Base-by-base conservation (phyloP, 1,140 invertebrate genomes). In the Neodiprion pinetum region DNA sequence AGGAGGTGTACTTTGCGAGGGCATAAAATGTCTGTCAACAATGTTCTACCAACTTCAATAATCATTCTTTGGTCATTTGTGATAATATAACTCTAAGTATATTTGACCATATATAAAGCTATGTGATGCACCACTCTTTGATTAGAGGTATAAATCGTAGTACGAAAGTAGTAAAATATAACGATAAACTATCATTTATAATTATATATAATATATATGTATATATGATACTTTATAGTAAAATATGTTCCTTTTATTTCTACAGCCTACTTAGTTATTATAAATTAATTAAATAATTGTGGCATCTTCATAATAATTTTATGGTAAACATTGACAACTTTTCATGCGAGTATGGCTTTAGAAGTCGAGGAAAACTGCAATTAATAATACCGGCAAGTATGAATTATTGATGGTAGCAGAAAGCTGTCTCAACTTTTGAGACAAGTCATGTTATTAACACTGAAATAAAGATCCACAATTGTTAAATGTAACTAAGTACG, bases 1-100 rank as follows among this genome's bases (percentile, higher is more conserved):
- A 40, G 28, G 28, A 40, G 28, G 28, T 40, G 28, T 40, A 40
- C 28, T 40, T 40, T 40, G 28, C 28, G 5, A 40, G 1, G 28
- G 28, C 28, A 40, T 40, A 40, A 40, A 40, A 40, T 40, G 28
- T 5, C 28, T 40, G 1, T 40, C 28, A 3, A 40, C 28, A 40
- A 40, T 40, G 28, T 40, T 61, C 11, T 61, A 61, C 53, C 53
- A 61, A 12, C 11, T 61, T 61, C 53, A 9, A 17, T 61, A 14
- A 61, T 75, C 77, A 79, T 79, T 80, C 79, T 80, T 80, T 80
- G 79, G 79, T 80, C 75, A 66, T 72, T 76, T 74, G 67, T 79
- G 75, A 53, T 78, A 77, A 61, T 48, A 14, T 11, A 72, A 66
- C 74, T 61, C 53, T 74, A 67, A 74, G n/a, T 72, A 28, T 49